Percentiles rank a stretch among this genome's conserved stretches.
These are phyloP conservation scores for Ibycter americanus DNA, from an alignment of 2,797 vertebrate genomes.

Conservation along the genomic window DNA sequence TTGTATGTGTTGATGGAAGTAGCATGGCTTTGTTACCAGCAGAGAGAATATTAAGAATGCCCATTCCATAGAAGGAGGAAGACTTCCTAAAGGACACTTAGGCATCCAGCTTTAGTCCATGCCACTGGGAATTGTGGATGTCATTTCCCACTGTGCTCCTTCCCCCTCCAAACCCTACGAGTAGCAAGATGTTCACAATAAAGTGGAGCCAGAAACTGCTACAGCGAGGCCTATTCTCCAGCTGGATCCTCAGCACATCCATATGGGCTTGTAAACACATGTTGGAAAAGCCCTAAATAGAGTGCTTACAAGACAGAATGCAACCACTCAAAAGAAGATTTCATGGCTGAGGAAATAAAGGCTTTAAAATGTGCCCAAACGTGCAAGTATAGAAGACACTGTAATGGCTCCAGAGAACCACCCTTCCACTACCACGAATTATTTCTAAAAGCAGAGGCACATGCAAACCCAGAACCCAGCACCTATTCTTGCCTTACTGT, in stretches of 20 bases:
- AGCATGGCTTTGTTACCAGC: neutral
- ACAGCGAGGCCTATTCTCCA: constrained; percentile 27
- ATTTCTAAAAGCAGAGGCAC: constrained; percentile 37
- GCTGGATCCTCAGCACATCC: constrained; percentile 46
- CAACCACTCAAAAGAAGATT: constrained; percentile 28
- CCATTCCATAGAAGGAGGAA: neutral
- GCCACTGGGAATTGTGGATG: neutral
- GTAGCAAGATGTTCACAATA: constrained; percentile 29
- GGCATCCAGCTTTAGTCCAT: neutral
- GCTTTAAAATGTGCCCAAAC: constrained; percentile 1
- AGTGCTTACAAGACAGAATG: constrained; percentile 58
- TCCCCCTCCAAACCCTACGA: neutral
- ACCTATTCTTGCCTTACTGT: neutral
- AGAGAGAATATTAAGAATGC: neutral
- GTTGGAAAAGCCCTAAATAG: constrained; percentile 66
- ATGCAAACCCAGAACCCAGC: neutral
- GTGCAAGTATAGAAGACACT: neutral
- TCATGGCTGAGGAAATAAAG: constrained; percentile 31
- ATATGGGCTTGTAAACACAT: constrained; percentile 68
- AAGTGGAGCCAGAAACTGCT: constrained; percentile 49
- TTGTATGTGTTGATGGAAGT: neutral
- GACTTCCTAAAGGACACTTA: neutral
- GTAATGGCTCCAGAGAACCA: constrained; percentile 38
- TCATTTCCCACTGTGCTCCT: neutral
- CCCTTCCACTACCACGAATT: neutral